Evolutionary conservation across 1,140 invertebrate species (phyloP).

Genomic region (Neuroterus valhalla): DNA sequence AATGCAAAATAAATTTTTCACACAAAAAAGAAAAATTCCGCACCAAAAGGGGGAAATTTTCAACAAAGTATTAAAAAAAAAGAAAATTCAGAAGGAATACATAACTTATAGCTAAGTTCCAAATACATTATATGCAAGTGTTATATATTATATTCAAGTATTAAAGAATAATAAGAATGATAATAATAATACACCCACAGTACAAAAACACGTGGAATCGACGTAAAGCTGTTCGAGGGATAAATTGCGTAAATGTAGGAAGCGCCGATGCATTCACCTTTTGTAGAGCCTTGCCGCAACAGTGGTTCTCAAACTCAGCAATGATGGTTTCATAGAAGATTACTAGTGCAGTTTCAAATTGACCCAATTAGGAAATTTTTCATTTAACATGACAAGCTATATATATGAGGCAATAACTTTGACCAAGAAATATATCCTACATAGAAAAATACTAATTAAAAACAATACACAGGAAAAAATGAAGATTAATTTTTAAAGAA

Average conservation of each 20-base stretch:
- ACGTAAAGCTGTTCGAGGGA: slow-evolving; percentile 60
- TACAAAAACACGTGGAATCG: slow-evolving; percentile 50
- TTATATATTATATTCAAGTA: no score
- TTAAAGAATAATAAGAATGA: no score
- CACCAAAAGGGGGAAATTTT: no score
- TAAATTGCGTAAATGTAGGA: slow-evolving; percentile 73
- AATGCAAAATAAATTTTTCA: no score
- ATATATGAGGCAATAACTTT: not conserved
- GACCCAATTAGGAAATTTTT: slow-evolving; percentile 3
- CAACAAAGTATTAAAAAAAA: no score
- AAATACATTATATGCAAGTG: no score
- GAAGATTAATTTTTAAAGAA: no score
- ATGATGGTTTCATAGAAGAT: slow-evolving; percentile 38
- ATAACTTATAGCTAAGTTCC: no score
- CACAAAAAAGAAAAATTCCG: no score
- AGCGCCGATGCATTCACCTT: slow-evolving; percentile 73
- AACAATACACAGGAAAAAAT: no score
- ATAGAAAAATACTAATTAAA: no score
- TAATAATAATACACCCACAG: slow-evolving; percentile 19
- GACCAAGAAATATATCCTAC: not conserved
- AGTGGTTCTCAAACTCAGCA: slow-evolving; percentile 61
- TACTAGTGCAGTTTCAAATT: slow-evolving; percentile 29
- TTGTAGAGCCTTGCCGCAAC: slow-evolving; percentile 67
- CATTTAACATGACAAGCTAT: not conserved
- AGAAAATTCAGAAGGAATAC: no score